A percentile compares a stretch with the other conserved stretches of the same genome.
Evolutionary conservation across 2,113 vertebrate genomes (phyloP).

Genomic region (Dicaeum eximium): DNA sequence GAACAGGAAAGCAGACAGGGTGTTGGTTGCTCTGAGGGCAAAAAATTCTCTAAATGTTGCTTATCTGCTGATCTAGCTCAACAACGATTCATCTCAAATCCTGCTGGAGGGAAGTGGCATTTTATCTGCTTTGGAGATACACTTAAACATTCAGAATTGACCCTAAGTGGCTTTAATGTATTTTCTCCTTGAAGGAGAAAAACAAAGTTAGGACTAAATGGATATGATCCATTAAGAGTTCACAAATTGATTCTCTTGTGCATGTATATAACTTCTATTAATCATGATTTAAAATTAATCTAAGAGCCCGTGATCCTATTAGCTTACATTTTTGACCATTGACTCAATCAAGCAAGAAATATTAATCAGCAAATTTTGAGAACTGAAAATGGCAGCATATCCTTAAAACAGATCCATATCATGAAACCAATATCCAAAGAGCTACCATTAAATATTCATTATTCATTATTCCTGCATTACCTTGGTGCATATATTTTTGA

Average conservation of each 20-base stretch:
- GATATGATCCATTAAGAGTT: neutral
- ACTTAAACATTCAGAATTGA: neutral
- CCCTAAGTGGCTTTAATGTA: neutral
- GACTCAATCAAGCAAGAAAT: neutral
- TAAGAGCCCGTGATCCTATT: neutral
- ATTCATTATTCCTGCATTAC: neutral
- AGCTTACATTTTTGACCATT: neutral
- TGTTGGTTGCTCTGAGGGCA: neutral
- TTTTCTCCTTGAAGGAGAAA: neutral
- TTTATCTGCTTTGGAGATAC: neutral
- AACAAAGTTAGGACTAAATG: neutral
- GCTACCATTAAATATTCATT: neutral
- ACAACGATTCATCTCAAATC: accelerated
- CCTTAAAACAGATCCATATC: neutral
- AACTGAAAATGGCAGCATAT: neutral
- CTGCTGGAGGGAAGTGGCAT: neutral
- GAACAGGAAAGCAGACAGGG: accelerated
- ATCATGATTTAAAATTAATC: neutral
- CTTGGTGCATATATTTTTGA: neutral
- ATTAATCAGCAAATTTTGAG: neutral
- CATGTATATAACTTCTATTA: neutral
- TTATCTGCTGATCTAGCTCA: neutral
- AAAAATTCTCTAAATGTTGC: neutral
- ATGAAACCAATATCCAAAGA: neutral
- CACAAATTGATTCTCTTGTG: neutral